Percentiles rank a stretch among this genome's conserved stretches.
phyloP scores from a whole-genome alignment of 2,888 invertebrate species.

The Philhelius pedissequus region DNA sequence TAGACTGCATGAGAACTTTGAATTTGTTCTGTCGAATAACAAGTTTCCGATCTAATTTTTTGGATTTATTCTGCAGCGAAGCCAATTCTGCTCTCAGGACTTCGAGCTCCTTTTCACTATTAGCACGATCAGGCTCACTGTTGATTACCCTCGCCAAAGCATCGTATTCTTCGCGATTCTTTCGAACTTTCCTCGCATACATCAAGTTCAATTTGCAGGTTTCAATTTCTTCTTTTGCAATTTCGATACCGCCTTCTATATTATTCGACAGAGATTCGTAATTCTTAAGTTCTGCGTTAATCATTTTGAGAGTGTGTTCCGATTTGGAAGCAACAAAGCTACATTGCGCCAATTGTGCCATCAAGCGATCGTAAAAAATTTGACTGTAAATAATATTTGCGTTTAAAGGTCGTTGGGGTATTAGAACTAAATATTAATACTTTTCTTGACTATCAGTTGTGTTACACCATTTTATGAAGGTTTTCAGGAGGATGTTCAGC shows the following conservation, averaged over 20 bases:
- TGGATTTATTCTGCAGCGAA: conserved; percentile 84
- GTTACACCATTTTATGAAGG: conserved; percentile 87
- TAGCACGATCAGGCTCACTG: conserved; percentile 90
- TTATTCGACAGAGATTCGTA: conserved; percentile 87
- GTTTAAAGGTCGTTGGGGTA: too few relatives aligned
- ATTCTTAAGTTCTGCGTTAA: conserved; percentile 87
- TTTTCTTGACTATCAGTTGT: conserved; percentile 81
- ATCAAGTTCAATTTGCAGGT: conserved; percentile 87
- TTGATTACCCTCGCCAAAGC: conserved; percentile 92
- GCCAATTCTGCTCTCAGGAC: conserved; percentile 85
- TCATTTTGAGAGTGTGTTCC: conserved; percentile 87
- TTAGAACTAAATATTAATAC: not conserved
- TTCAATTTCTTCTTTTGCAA: conserved; percentile 88
- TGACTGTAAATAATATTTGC: conserved; percentile 78
- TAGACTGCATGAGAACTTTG: conserved; percentile 89
- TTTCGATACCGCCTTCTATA: conserved; percentile 87
- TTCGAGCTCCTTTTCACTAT: conserved; percentile 84
- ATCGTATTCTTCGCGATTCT: conserved; percentile 93
- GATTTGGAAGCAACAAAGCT: conserved; percentile 92
- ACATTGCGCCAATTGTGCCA: conserved; percentile 89
- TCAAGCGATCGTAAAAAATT: conserved; percentile 86
- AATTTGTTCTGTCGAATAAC: conserved; percentile 91
- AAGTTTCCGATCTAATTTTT: conserved; percentile 85
- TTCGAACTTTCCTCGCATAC: conserved; percentile 89
- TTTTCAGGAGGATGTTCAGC: conserved; percentile 89